Base-by-base conservation (phyloP, 2,113 vertebrate species). In the Pagrus major region DNA sequence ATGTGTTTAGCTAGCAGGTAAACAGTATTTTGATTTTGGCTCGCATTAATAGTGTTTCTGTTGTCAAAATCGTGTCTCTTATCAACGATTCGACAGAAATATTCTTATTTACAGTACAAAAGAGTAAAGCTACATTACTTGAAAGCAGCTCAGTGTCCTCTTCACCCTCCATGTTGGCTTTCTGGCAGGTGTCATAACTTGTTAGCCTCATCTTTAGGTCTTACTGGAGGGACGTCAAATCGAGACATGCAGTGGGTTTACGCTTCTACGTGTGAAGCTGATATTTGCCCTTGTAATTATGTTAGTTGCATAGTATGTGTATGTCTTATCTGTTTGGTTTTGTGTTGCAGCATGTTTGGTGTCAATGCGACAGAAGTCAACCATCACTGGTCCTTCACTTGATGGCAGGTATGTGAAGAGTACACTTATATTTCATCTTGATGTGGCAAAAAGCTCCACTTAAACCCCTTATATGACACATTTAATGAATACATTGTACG, bases 351-450 rank as follows among this genome's bases (percentile, higher is more conserved):
- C 71, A 46, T 88, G 72, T 68, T 65, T 90, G 71, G 69, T 87
- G 12, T 54, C 91, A 29, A 7, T 58, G 70, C 78, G 86, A 77
- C 88, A 85, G 8, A 90, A 86, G 71, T 91, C 89, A 55, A 82
- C 59, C 20, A 7, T 80, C 37, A 46, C 29, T n/a, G 49, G 35
- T 41, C 72, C 85, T 41, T 47, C 58, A 27, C 33, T 67, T 10
- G 78, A 86, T 46, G 85, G 69, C 63, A 68, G 89, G 93, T 94
- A 80, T 49, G 76, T 83, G 7, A 41, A 46, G 56, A 35, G 3
- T 55, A 12, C 11, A 15, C 2, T 8, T 3, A 16, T 8, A 10
- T 63, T 18, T 15, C n/a, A 29, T 67, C 5, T 35, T 14, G 23
- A 7, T 42, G 2, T 64, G 39, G 2, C 23, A 42, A 9, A 14